phyloP scores from a whole-genome alignment of 30 jellyfish, hydroid and myxozoan species.

The Hydractinia echinata region DNA sequence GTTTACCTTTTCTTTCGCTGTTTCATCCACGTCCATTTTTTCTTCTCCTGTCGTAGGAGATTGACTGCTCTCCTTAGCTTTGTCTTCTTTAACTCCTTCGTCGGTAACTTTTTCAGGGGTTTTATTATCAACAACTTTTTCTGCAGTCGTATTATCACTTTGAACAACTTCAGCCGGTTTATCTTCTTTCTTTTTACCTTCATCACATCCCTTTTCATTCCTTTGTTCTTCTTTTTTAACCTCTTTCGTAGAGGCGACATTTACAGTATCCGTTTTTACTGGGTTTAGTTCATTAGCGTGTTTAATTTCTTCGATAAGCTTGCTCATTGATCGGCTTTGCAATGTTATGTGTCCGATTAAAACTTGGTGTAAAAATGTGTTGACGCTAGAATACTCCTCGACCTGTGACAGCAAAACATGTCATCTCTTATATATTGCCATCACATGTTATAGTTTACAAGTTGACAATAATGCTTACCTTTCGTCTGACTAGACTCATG shows the following conservation, averaged over 20 bases:
- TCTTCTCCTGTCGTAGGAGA: constrained; percentile 22
- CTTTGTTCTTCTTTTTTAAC: constrained; percentile 32
- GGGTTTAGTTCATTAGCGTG: constrained; percentile 8
- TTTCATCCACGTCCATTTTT: constrained; percentile 19
- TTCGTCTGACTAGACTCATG: constrained; percentile 92
- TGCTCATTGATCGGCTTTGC: constrained; percentile 63
- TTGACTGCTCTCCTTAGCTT: constrained; percentile 25
- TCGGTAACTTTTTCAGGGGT: constrained; percentile 6
- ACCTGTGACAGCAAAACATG: constrained; percentile 42
- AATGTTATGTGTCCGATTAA: constrained; percentile 57
- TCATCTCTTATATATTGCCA: not conserved
- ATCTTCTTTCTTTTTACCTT: constrained; percentile 5
- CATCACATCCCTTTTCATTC: constrained; percentile 15
- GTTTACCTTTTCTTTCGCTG: constrained; percentile 7
- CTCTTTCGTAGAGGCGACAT: constrained; percentile 1
- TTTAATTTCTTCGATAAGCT: not conserved
- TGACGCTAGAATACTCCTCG: constrained; percentile 84
- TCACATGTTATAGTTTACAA: not conserved
- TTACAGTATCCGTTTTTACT: constrained; percentile 14
- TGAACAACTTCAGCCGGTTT: not conserved
- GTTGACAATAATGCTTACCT: constrained; percentile 37
- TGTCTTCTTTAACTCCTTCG: constrained; percentile 25
- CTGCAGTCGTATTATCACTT: constrained; percentile 8
- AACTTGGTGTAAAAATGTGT: constrained; percentile 63
- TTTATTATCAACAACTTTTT: constrained; percentile 3